Conservation (phyloP, 2,888 invertebrate species). For the Proisotoma minuta region DNA sequence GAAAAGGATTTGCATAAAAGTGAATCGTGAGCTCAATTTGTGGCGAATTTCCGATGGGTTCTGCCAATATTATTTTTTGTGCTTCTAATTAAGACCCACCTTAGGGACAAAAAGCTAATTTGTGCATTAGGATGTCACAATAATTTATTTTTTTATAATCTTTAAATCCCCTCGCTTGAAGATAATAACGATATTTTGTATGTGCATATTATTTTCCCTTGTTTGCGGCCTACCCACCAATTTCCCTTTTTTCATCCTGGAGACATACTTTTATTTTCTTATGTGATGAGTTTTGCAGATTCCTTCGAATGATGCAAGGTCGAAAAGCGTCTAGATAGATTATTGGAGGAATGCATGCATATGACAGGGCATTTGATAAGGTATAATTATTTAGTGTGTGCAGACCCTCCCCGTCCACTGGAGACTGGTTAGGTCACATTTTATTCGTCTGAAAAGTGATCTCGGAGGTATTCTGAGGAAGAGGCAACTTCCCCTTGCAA, state of each 20-base stretch:
- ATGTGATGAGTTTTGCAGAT: no score
- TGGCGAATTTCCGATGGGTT: not conserved
- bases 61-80: slow-evolving; percentile 7
- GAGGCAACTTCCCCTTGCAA: no score
- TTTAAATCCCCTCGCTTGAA: no score
- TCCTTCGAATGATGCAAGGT: not conserved
- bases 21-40: slow-evolving; percentile 4
- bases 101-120: slow-evolving; percentile 10
- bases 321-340: not conserved
- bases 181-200: no score
- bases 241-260: no score
- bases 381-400: not conserved
- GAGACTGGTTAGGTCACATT: no score
- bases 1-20: not conserved
- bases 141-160: slow-evolving; percentile 7
- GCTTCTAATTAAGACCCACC: slow-evolving; percentile 3
- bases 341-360: no score
- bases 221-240: no score
- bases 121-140: slow-evolving; percentile 11
- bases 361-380: not conserved
- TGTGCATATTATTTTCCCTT: no score
- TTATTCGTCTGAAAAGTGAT: no score
- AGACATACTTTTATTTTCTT: no score
- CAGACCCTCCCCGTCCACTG: not conserved
- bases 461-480: no score